Percentiles rank a stretch among this genome's conserved stretches.
These are phyloP conservation scores for Frankliniella fusca DNA, from an alignment of 2,888 invertebrate genomes.

Conservation along the genomic window DNA sequence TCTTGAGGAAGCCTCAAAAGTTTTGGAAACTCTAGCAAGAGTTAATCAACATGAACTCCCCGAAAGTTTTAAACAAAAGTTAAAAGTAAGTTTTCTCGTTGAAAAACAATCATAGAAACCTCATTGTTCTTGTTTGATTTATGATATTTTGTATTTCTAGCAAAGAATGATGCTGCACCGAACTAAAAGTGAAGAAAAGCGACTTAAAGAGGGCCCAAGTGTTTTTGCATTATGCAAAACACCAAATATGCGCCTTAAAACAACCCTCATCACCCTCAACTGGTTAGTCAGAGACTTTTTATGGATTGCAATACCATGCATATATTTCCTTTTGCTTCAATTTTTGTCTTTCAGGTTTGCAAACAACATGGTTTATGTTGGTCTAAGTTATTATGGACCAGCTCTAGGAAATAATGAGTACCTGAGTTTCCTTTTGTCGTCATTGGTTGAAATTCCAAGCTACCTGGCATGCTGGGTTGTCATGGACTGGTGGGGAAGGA, in stretches of 20 bases:
- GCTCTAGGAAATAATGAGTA: slow-evolving; percentile 83
- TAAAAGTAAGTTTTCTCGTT: slow-evolving; percentile 48
- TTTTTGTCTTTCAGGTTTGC: slow-evolving; percentile 59
- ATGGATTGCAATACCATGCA: neutral
- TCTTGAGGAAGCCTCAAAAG: slow-evolving; percentile 73
- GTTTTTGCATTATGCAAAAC: slow-evolving; percentile 68
- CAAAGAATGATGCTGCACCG: slow-evolving; percentile 65
- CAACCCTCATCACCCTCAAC: slow-evolving; percentile 76
- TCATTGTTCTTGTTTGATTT: neutral
- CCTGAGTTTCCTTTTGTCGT: slow-evolving; percentile 81
- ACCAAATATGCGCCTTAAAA: slow-evolving; percentile 85
- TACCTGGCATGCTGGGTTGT: slow-evolving; percentile 82
- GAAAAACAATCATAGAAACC: neutral
- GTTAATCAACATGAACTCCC: slow-evolving; percentile 75
- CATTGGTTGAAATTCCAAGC: slow-evolving; percentile 83
- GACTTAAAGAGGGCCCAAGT: slow-evolving; percentile 51
- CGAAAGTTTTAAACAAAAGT: slow-evolving; percentile 63
- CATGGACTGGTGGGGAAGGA: slow-evolving; percentile 81
- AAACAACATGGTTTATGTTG: slow-evolving; percentile 87
- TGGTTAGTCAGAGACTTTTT: slow-evolving; percentile 53
- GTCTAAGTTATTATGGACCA: slow-evolving; percentile 86
- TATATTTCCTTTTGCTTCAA: neutral
- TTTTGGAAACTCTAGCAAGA: slow-evolving; percentile 71
- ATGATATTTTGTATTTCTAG: slow-evolving; percentile 45
- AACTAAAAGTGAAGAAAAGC: slow-evolving; percentile 53